phyloP scores from a whole-genome alignment of 2,888 invertebrate species.

The Xestoiulus laeticollis region DNA sequence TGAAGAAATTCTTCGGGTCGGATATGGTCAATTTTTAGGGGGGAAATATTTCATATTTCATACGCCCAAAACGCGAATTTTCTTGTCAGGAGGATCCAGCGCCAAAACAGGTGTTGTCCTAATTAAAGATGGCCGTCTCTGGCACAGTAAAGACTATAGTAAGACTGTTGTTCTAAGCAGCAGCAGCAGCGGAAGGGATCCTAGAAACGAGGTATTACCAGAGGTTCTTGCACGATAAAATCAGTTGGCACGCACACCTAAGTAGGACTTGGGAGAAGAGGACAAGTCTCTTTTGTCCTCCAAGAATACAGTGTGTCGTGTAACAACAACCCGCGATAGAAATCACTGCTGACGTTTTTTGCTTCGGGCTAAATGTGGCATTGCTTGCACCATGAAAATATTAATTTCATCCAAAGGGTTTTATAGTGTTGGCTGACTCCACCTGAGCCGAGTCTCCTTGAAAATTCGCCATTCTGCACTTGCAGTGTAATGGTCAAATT shows the following conservation, averaged over 20 bases:
- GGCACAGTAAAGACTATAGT: neutral
- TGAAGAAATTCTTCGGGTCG: constrained; percentile 2
- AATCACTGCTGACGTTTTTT: constrained; percentile 18
- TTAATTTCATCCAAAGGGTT: neutral
- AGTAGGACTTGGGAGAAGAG: neutral
- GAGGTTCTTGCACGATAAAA: neutral
- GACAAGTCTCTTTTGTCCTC: constrained; percentile 3
- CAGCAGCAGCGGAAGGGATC: neutral
- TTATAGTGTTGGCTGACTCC: neutral
- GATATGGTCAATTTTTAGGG: neutral
- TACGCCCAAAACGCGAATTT: constrained; percentile 6
- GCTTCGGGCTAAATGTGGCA: neutral
- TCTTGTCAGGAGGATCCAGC: constrained; percentile 22
- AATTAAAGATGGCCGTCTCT: constrained; percentile 20
- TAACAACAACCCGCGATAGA: constrained; percentile 4
- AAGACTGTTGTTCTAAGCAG: neutral
- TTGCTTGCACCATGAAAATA: neutral
- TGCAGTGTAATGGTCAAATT: too few relatives aligned
- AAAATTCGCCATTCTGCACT: too few relatives aligned
- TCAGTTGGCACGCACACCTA: constrained; percentile 24
- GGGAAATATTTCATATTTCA: neutral
- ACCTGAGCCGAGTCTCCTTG: neutral
- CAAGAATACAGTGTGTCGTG: neutral
- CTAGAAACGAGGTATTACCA: neutral
- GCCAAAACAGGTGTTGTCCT: neutral